Conservation (phyloP, 37 sponge, comb jelly and placozoan species). For the Tethya wilhelma region DNA sequence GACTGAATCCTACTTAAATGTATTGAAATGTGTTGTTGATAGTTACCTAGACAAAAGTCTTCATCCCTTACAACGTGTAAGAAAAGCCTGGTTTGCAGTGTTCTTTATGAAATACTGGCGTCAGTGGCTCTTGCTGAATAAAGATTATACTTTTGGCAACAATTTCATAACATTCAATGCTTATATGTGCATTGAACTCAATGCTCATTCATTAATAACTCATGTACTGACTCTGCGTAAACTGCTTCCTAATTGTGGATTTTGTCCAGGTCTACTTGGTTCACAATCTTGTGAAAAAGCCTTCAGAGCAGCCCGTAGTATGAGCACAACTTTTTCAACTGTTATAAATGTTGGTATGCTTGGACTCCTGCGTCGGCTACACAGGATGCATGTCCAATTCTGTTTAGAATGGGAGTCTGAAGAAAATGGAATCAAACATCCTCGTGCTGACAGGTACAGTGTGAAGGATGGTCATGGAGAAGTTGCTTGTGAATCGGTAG, state of each 20-base stretch:
- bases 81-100: conserved; percentile 53
- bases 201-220: conserved; percentile 55
- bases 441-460: conserved; percentile 13
- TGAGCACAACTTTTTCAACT: conserved; percentile 62
- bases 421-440: conserved; percentile 37
- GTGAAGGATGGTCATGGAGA: conserved; percentile 2
- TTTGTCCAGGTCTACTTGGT: conserved; percentile 61
- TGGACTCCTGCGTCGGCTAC: conserved; percentile 53
- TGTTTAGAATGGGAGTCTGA: conserved; percentile 26
- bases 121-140: conserved; percentile 32
- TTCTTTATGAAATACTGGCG: conserved; percentile 59
- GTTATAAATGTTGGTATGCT: conserved; percentile 59
- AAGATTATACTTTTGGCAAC: too few relatives aligned
- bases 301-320: conserved; percentile 54
- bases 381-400: conserved; percentile 44
- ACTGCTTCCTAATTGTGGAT: neutral
- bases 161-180: conserved; percentile 60
- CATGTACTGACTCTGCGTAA: conserved; percentile 7
- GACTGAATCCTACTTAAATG: conserved; percentile 19
- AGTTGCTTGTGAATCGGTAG: too few relatives aligned
- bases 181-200: conserved; percentile 54
- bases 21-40: conserved; percentile 41
- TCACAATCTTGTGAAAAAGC: conserved; percentile 67
- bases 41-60: conserved; percentile 50
- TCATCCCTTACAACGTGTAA: conserved; percentile 20